These are phyloP conservation scores for Tympanoctomys barrerae DNA, from an alignment of 2,797 vertebrate genomes.

Conservation along the genomic window DNA sequence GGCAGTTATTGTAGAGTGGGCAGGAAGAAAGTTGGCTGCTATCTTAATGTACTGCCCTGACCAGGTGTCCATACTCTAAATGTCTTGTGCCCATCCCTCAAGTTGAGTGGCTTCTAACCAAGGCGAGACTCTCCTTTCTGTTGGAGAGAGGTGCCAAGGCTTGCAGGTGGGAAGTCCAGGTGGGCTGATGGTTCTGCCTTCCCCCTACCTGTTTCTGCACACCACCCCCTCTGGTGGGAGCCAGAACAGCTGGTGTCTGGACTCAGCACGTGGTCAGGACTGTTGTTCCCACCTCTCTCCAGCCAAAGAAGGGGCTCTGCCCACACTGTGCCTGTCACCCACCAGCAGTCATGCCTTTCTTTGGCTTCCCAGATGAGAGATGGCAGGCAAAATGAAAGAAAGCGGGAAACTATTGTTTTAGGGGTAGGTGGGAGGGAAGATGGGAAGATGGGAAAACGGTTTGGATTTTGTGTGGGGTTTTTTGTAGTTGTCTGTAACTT, in stretches of 20 bases:
- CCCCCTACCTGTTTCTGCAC: background rate
- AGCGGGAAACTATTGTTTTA: slow-evolving; percentile 66
- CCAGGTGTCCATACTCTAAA: background rate
- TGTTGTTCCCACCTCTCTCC: slow-evolving; percentile 28
- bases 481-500: slow-evolving; percentile 80
- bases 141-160: slow-evolving; percentile 9
- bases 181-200: background rate
- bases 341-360: slow-evolving; percentile 52
- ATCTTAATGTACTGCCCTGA: slow-evolving; percentile 47
- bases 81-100: slow-evolving; percentile 4
- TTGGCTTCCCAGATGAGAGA: slow-evolving; percentile 40
- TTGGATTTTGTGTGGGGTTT: slow-evolving; percentile 81
- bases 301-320: slow-evolving; percentile 77
- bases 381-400: slow-evolving; percentile 48
- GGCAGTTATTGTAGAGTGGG: background rate
- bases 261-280: background rate
- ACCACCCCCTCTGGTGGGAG: background rate
- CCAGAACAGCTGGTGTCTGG: slow-evolving; percentile 34
- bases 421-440: slow-evolving; percentile 54
- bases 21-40: slow-evolving; percentile 56
- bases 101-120: slow-evolving; percentile 39
- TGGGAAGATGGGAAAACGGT: slow-evolving; percentile 73
- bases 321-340: slow-evolving; percentile 52
- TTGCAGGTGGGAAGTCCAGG: slow-evolving; percentile 26
- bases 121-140: background rate